Evolutionary conservation across 2,113 vertebrate species (phyloP), one percentile per base, ranked within the genome.

Genomic region (Platycercus adscitus): DNA sequence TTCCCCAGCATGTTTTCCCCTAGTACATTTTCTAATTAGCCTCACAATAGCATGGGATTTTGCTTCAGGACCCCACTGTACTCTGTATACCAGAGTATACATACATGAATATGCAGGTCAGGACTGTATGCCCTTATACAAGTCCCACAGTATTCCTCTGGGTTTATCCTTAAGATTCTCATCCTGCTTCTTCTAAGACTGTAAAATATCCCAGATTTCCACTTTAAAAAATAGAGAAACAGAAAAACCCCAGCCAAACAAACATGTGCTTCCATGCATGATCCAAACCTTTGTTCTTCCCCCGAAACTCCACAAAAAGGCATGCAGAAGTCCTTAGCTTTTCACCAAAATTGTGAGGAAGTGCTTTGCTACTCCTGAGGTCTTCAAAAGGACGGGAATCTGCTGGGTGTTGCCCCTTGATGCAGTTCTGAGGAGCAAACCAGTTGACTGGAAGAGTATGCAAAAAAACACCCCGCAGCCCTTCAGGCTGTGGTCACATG

Each of bases 401-500:
- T 37, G 28, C 72, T 86, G 71, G 37, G 64, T 84, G 77, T 93
- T 86, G 58, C 63, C 35, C 58, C 58, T 89, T 58, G 49, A 70
- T 84, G 79, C 46, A 77, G 28, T 80, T 72, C 68, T 69, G 63
- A 94, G 63, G 58, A 81, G 50, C n/a, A 92, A 77, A 39, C 8
- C 31, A 75, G 46, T 83, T 78, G 80, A 92, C 68, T 93, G 80
- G 46, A 93, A 81, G 52, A 81, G 39, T 31, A 76, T 92, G 64
- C 5, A 52, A 73, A 85, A 86, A 72, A 50, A 3, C 16, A 75
- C n/a, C 33, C 35, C 85, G 20, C 35, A 78, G 17, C 20, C 77
- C 91, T 84, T 84, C 73, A 68, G 88, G 69, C 88, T 87, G 39
- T 58, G 33, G 88, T 94, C 86, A 95, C 91, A 95, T 47, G 80